A percentile compares a stretch with the other conserved stretches of the same genome.
Conservation (phyloP, 2,113 vertebrate genomes). For the Cervus canadensis region DNA sequence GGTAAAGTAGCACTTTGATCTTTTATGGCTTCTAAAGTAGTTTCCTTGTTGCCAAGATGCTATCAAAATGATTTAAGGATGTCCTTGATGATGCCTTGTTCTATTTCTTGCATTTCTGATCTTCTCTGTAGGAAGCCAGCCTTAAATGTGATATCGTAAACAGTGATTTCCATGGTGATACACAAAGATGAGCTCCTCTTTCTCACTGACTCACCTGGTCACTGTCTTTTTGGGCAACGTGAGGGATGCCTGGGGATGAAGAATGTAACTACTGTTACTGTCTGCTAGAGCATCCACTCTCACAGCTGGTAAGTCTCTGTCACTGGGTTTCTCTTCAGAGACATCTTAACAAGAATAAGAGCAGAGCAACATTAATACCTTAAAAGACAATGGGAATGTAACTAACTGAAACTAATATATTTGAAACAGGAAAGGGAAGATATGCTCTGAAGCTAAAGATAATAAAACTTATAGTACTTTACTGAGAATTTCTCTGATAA, state of each 20-base stretch:
- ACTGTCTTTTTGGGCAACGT: constrained; percentile 59
- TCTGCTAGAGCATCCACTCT: constrained; percentile 76
- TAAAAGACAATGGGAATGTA: constrained; percentile 34
- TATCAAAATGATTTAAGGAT: constrained; percentile 35
- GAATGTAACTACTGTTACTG: constrained; percentile 69
- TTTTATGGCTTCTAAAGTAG: background rate
- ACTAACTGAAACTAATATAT: constrained; percentile 23
- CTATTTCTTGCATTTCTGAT: background rate
- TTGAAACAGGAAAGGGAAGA: constrained; percentile 36
- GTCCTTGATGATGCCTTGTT: background rate
- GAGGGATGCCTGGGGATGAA: constrained; percentile 78
- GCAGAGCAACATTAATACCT: constrained; percentile 10
- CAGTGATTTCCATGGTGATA: background rate
- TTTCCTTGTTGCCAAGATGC: background rate
- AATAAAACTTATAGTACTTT: constrained; percentile 23
- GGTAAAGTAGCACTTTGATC: background rate
- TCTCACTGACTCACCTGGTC: constrained; percentile 74
- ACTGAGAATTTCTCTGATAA: constrained; percentile 16
- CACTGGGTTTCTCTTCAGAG: constrained; percentile 76
- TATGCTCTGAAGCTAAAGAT: constrained; percentile 43
- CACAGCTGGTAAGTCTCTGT: constrained; percentile 75
- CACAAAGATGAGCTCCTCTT: constrained; percentile 13
- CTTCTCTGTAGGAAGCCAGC: background rate
- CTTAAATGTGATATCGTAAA: background rate
- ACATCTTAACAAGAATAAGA: constrained; percentile 70